Percentiles rank a stretch among this genome's conserved stretches.
Evolutionary conservation across 2,888 invertebrate genomes (phyloP).

Genomic region (Chrysolina oricalcia): DNA sequence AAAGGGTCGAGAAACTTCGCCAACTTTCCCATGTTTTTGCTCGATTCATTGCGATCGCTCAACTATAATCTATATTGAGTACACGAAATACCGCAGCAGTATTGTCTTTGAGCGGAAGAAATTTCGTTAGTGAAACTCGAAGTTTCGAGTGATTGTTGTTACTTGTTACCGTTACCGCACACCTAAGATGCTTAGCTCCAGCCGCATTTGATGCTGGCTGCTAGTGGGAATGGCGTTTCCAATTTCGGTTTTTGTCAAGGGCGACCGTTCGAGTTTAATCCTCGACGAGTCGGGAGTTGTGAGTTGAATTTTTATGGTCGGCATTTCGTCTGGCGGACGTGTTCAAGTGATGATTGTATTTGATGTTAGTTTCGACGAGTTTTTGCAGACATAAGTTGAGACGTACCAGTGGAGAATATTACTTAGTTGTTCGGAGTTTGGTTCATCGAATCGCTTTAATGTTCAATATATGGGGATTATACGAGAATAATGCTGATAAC

Average conservation of each 20-base stretch:
- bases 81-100: slow-evolving; percentile 48
- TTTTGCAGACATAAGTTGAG: neutral
- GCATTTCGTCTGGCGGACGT: neutral
- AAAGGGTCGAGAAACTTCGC: slow-evolving; percentile 45
- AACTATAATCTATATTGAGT: slow-evolving; percentile 52
- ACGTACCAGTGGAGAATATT: no score
- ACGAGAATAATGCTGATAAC: no score
- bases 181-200: slow-evolving; percentile 12
- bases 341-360: slow-evolving; percentile 1
- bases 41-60: slow-evolving; percentile 48
- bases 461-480: no score
- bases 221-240: neutral
- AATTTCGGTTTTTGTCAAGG: neutral
- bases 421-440: no score
- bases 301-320: neutral
- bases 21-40: slow-evolving; percentile 51
- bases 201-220: neutral
- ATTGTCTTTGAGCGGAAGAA: slow-evolving; percentile 47
- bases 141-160: slow-evolving; percentile 45
- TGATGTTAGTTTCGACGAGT: neutral
- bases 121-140: slow-evolving; percentile 47
- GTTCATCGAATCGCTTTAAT: no score
- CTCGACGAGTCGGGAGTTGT: neutral
- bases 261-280: neutral
- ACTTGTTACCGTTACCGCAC: slow-evolving; percentile 38